Conservation (phyloP, 2,113 vertebrate species). For the Benitochromis conjunctus region DNA sequence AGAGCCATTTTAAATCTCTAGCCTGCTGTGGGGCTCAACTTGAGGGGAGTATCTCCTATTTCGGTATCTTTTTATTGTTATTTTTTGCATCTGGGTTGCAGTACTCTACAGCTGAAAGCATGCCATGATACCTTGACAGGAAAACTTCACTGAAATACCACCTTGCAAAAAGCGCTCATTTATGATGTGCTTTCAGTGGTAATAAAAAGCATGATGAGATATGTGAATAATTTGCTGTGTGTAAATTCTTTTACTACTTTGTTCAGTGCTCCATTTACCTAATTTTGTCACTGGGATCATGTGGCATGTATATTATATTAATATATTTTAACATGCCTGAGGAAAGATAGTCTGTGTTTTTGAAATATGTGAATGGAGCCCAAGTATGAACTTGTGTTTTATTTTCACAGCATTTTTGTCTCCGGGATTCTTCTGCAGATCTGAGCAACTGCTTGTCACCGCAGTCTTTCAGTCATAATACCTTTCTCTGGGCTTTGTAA, state of each 20-base stretch:
- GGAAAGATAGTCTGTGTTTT: not conserved
- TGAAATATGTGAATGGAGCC: not conserved
- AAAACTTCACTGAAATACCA: not conserved
- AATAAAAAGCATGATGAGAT: not conserved
- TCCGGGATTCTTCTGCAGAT: not conserved
- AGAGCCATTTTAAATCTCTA: conserved; percentile 22
- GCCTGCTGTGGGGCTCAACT: not conserved
- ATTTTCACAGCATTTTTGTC: not conserved
- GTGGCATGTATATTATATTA: not conserved
- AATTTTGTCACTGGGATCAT: not conserved
- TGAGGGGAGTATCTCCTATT: conserved; percentile 24
- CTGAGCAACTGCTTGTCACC: conserved; percentile 1
- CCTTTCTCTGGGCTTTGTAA: conserved; percentile 23
- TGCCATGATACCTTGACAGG: not conserved
- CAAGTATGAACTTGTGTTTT: not conserved
- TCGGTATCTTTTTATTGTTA: conserved; percentile 18
- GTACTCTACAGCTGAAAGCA: not conserved
- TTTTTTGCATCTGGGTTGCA: conserved; percentile 3
- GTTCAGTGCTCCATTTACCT: not conserved
- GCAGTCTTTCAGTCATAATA: conserved; percentile 9
- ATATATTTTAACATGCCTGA: not conserved
- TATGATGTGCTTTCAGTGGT: not conserved
- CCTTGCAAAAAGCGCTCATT: not conserved
- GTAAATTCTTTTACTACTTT: not conserved
- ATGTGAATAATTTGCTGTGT: not conserved